Evolutionary conservation across 2,888 invertebrate species (phyloP).

Genomic region (Agonopterix subpropinquella): DNA sequence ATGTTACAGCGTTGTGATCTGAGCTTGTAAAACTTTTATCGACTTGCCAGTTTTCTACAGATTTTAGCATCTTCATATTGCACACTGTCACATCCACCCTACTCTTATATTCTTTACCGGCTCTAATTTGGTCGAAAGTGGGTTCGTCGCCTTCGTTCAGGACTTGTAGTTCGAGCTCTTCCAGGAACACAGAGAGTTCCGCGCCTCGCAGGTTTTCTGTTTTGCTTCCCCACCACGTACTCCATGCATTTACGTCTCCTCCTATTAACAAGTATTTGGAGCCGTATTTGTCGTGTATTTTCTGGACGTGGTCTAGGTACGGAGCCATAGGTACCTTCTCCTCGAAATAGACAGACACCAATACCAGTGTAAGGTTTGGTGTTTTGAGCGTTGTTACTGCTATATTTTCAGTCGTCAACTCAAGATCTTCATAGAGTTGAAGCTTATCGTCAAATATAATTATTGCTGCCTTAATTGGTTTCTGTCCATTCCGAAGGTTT

Average conservation of each 20-base stretch:
- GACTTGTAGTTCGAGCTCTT: constrained; percentile 8
- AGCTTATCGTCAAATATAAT: no score
- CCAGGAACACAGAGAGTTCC: constrained; percentile 1
- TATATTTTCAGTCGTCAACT: no score
- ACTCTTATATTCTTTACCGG: not conserved
- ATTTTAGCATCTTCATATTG: constrained; percentile 1
- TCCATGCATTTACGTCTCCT: constrained; percentile 16
- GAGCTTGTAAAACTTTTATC: constrained; percentile 8
- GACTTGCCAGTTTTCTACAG: constrained; percentile 6
- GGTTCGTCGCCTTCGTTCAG: constrained; percentile 12
- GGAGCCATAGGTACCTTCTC: not conserved
- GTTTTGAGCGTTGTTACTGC: no score
- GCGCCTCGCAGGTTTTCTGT: constrained; percentile 10
- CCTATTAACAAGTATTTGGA: constrained; percentile 9
- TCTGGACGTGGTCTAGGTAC: not conserved
- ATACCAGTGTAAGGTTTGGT: no score
- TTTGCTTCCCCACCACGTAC: constrained; percentile 15
- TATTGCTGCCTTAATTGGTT: no score
- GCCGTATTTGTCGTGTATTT: constrained; percentile 2
- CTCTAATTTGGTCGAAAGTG: constrained; percentile 12
- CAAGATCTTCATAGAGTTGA: no score
- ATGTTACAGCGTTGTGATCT: constrained; percentile 9
- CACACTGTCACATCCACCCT: constrained; percentile 10
- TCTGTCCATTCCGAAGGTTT: no score
- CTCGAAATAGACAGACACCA: constrained; percentile 1